Percentiles rank a stretch among this genome's conserved stretches.
Conservation (phyloP, 2,797 vertebrate genomes). For the Aplochiton taeniatus region DNA sequence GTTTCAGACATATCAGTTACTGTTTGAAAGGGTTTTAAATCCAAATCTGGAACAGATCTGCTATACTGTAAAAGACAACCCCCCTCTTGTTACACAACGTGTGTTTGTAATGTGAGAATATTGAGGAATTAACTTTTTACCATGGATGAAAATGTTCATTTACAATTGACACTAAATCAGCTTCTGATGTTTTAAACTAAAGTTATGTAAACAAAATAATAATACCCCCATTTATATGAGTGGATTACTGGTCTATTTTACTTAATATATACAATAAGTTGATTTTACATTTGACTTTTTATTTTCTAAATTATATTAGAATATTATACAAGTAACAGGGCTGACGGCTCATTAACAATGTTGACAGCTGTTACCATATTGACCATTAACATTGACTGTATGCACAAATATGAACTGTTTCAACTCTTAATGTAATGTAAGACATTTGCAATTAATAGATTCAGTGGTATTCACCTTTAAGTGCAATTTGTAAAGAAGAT, state of each 20-base stretch:
- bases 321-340: slow-evolving; percentile 18
- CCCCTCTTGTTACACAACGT: slow-evolving; percentile 10
- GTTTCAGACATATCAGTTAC: neutral
- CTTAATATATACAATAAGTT: slow-evolving; percentile 2
- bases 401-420: no score
- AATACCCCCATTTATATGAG: slow-evolving; percentile 9
- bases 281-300: slow-evolving; percentile 12
- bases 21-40: slow-evolving; percentile 6
- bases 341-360: slow-evolving; percentile 8
- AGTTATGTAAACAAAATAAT: slow-evolving; percentile 17
- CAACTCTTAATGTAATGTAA: no score
- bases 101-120: slow-evolving; percentile 17
- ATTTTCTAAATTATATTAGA: slow-evolving; percentile 10
- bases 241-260: slow-evolving; percentile 11
- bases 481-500: no score
- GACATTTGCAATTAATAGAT: no score
- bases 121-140: slow-evolving; percentile 11
- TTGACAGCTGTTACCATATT: slow-evolving; percentile 20
- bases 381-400: no score
- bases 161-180: slow-evolving; percentile 18
- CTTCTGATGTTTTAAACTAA: slow-evolving; percentile 16
- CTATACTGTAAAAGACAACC: slow-evolving; percentile 1
- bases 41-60: slow-evolving; percentile 5
- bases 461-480: no score
- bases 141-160: slow-evolving; percentile 3